These are phyloP conservation scores for Oxyteleia sp. DNA, from an alignment of 2,888 invertebrate species.

Conservation along the genomic window DNA sequence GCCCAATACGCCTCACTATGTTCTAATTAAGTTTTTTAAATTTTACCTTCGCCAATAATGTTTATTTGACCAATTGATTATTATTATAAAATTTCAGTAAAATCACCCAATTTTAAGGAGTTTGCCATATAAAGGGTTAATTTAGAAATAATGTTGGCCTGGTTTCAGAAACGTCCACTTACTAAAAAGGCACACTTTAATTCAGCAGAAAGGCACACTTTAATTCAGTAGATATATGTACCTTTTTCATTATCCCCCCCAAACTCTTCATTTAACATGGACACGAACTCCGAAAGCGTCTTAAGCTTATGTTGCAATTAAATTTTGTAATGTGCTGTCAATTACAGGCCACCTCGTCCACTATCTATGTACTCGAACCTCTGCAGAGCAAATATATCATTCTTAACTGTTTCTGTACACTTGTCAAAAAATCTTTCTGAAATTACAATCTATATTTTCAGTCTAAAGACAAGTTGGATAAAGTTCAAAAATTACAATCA, in stretches of 20 bases:
- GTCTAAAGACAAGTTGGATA: no score
- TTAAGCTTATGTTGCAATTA: conserved; percentile 56
- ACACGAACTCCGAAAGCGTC: conserved; percentile 55
- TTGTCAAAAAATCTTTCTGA: no score
- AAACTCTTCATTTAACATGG: conserved; percentile 67
- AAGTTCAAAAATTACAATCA: no score
- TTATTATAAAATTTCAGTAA: no score
- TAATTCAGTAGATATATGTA: conserved; percentile 49
- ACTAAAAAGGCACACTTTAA: conserved; percentile 28
- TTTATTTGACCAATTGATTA: no score
- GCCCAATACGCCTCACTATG: no score
- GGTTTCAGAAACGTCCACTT: conserved; percentile 50
- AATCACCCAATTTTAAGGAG: no score
- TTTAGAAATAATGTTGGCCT: conserved; percentile 14
- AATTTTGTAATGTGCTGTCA: conserved; percentile 50
- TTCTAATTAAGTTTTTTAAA: no score
- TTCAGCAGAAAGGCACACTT: conserved; percentile 35
- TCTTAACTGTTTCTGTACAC: background rate
- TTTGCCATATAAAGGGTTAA: no score
- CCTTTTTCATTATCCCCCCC: conserved; percentile 61
- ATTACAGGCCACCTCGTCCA: conserved; percentile 85
- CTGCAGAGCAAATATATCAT: conserved; percentile 81
- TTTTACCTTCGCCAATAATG: no score
- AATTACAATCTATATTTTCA: no score
- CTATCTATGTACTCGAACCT: conserved; percentile 87